Percentiles rank a stretch among this genome's conserved stretches.
Evolutionary conservation across 2,888 invertebrate genomes (phyloP).

Genomic region (Volucella inflata): DNA sequence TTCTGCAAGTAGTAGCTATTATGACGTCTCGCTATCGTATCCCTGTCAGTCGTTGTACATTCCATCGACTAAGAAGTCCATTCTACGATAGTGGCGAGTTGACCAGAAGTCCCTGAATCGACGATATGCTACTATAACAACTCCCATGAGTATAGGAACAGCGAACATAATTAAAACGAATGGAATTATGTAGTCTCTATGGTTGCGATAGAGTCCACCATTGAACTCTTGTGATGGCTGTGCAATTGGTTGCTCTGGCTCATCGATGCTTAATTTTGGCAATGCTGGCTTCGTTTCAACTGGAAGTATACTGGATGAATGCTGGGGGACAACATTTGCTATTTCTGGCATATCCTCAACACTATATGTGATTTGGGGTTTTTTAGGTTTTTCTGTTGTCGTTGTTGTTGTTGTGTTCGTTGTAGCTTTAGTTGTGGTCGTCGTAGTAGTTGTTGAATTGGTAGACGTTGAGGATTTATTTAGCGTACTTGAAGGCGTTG

Average conservation of each 20-base stretch:
- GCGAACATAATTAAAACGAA: slow-evolving; percentile 90
- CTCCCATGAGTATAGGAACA: slow-evolving; percentile 87
- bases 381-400: slow-evolving; percentile 83
- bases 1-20: slow-evolving; percentile 40
- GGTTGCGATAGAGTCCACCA: slow-evolving; percentile 79
- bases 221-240: slow-evolving; percentile 80
- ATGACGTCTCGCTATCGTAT: slow-evolving; percentile 39
- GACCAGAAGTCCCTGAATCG: slow-evolving; percentile 93
- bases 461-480: slow-evolving; percentile 39
- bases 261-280: slow-evolving; percentile 58
- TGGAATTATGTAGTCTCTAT: slow-evolving; percentile 89
- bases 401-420: slow-evolving; percentile 80
- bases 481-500: slow-evolving; percentile 40
- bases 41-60: slow-evolving; percentile 91
- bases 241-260: slow-evolving; percentile 78
- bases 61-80: slow-evolving; percentile 95
- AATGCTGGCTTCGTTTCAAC: slow-evolving; percentile 38
- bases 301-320: slow-evolving; percentile 44
- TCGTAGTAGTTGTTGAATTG: slow-evolving; percentile 76
- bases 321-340: slow-evolving; percentile 68
- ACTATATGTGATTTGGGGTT: slow-evolving; percentile 85
- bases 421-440: slow-evolving; percentile 78
- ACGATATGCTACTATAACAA: slow-evolving; percentile 88
- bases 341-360: slow-evolving; percentile 82
- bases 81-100: slow-evolving; percentile 92